Evolutionary conservation across 1,140 invertebrate genomes (phyloP).

Genomic region (Euborellia annulipes): DNA sequence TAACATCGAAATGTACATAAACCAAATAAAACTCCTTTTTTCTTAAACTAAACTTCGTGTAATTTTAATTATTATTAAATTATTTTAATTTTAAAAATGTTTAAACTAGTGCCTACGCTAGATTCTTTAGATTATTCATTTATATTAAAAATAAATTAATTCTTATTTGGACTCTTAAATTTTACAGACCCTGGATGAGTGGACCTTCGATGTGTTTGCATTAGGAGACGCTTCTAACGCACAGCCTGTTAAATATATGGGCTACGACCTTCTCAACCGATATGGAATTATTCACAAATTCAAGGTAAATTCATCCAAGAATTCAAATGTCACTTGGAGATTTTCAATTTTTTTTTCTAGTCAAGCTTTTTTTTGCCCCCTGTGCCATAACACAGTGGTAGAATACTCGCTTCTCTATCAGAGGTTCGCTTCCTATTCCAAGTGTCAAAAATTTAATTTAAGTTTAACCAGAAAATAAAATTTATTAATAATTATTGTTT

Average conservation of each 20-base stretch:
- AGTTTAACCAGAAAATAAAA: not conserved
- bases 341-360: not conserved
- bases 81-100: no score
- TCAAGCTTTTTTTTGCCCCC: slow-evolving; percentile 6
- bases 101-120: no score
- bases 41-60: no score
- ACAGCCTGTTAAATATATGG: slow-evolving; percentile 79
- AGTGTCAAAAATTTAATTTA: not conserved
- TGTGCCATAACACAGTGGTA: no score
- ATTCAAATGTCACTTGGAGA: not conserved
- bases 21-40: no score
- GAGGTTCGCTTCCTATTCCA: no score
- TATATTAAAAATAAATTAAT: no score
- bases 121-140: no score
- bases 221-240: slow-evolving; percentile 68
- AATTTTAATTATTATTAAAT: no score
- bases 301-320: slow-evolving; percentile 53
- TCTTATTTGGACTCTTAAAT: no score
- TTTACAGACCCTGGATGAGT: slow-evolving; percentile 84
- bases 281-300: slow-evolving; percentile 94
- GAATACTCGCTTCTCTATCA: no score
- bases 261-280: slow-evolving; percentile 85
- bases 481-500: not conserved
- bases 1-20: no score
- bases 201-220: slow-evolving; percentile 90